Percentiles rank a stretch among this genome's conserved stretches.
phyloP scores from a whole-genome alignment of 2,888 invertebrate genomes.

The Parapristionchus giblindavisi region DNA sequence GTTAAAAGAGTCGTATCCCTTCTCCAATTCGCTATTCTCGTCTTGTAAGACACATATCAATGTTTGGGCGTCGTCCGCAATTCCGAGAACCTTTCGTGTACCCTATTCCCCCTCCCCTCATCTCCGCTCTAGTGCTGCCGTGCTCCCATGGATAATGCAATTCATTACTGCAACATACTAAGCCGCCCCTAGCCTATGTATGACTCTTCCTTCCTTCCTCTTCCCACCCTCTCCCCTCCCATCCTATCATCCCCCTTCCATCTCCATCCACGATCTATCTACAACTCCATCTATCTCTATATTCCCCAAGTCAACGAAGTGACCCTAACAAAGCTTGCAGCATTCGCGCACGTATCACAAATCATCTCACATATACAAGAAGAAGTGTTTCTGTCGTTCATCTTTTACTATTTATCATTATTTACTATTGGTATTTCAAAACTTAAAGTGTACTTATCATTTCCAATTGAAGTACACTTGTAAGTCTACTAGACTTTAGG shows the following conservation, averaged over 20 bases:
- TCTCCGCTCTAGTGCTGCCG: not conserved
- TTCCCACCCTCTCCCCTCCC: not conserved
- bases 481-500: no score
- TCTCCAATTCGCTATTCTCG: not conserved
- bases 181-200: not conserved
- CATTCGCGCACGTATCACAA: no score
- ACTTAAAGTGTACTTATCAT: no score
- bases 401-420: no score
- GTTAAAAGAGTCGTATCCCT: no score
- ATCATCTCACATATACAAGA: no score
- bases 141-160: slow-evolving; percentile 1
- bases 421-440: no score
- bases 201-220: not conserved
- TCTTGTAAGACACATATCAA: no score
- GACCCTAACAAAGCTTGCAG: no score
- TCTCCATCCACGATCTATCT: not conserved
- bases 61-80: not conserved
- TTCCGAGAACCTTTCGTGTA: not conserved
- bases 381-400: no score
- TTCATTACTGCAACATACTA: slow-evolving; percentile 35
- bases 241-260: not conserved
- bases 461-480: no score
- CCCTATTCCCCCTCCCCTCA: not conserved
- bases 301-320: no score
- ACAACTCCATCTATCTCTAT: not conserved